phyloP scores from a whole-genome alignment of 2,888 invertebrate genomes.

The Ichneumoninae sp. region DNA sequence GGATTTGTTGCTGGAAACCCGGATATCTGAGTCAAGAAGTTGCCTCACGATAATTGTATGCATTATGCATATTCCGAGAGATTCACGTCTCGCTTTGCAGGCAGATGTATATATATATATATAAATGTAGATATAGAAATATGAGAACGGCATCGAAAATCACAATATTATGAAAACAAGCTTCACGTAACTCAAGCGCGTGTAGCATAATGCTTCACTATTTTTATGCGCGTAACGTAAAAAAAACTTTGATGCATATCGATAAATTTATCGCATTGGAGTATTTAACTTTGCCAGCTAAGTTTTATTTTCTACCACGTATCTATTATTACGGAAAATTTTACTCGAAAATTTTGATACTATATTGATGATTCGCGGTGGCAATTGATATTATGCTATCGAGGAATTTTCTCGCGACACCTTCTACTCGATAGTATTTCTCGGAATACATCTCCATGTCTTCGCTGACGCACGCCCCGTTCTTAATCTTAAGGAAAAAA shows the following conservation, averaged over 20 bases:
- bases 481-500: neutral
- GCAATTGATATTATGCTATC: neutral
- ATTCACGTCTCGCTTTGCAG: conserved; percentile 35
- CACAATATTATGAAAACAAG: conserved; percentile 43
- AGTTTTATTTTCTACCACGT: neutral
- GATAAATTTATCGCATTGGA: neutral
- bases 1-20: conserved; percentile 43
- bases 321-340: neutral
- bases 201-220: neutral
- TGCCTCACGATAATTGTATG: conserved; percentile 67
- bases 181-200: conserved; percentile 14
- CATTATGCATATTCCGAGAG: conserved; percentile 62
- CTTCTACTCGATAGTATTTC: neutral
- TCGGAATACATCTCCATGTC: neutral
- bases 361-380: too few species aligned
- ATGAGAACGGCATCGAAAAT: conserved; percentile 53
- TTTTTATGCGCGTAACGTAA: neutral
- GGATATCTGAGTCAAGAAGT: conserved; percentile 62
- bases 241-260: neutral
- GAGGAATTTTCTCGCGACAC: neutral
- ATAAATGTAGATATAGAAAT: neutral
- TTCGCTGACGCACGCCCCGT: neutral
- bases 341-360: too few species aligned
- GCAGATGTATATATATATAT: neutral
- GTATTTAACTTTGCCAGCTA: neutral